These are phyloP conservation scores for Papilio elwesi DNA, from an alignment of 2,888 invertebrate genomes.

Conservation along the genomic window DNA sequence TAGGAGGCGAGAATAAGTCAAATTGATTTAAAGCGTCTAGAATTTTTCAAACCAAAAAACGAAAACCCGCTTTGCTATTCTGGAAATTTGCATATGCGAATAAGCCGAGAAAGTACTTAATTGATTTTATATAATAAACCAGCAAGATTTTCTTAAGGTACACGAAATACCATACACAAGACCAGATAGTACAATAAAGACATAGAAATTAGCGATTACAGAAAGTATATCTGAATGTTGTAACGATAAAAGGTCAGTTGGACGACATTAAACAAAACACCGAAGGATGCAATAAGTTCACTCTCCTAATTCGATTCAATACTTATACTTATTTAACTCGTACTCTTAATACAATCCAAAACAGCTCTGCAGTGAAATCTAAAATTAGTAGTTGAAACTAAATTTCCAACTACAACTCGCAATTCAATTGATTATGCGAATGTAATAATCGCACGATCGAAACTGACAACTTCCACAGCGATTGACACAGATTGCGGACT, in stretches of 20 bases:
- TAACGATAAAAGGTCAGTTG: neutral
- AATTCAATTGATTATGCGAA: conserved; percentile 19
- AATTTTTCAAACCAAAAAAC: no score
- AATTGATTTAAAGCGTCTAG: no score
- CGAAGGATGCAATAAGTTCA: neutral
- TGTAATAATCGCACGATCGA: conserved; percentile 15
- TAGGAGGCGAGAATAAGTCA: no score
- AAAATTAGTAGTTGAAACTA: conserved; percentile 11
- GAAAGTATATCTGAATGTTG: neutral
- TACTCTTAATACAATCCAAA: conserved; percentile 1
- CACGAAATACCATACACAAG: no score
- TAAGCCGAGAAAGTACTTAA: no score
- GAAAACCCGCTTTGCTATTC: no score
- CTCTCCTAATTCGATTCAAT: neutral
- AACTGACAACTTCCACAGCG: conserved; percentile 10
- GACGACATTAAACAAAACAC: neutral
- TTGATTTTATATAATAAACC: no score
- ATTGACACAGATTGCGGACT: neutral
- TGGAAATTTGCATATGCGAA: no score
- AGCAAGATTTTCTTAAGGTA: no score
- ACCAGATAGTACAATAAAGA: no score
- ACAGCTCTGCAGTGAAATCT: neutral
- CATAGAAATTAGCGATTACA: no score
- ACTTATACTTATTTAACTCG: neutral
- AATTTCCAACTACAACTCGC: conserved; percentile 19